Base-by-base conservation (phyloP, 2,888 invertebrate genomes). In the Blera fallax region DNA sequence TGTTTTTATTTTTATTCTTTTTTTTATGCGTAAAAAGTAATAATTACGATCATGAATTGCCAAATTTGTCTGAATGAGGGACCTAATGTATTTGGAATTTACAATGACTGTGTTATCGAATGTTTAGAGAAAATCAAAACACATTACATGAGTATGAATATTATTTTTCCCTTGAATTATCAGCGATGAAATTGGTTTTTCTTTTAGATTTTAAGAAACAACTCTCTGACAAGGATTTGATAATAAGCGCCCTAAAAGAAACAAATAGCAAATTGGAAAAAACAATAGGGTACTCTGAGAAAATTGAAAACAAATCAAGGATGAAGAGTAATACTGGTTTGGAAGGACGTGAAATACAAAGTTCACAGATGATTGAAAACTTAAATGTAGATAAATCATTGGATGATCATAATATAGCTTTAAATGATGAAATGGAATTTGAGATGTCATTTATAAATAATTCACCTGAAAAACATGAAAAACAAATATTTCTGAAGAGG, bases 361-460 rank as follows among this genome's bases (percentile, higher is more conserved):
- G 32, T 64, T 84, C 4, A 80, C 88, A 50, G 83, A 64, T 72
- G 1, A 37, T 50, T 6, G 58, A 64, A 7, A 56, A 27, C 10
- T 5, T 14, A 0, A 32, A 43, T 37, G 29, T 48, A n/a, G 64
- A 87, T 29, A 85, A 74, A 7, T 88, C 74, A 74, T 72, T 70
- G 3, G 85, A 89, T 0, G 89, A 91, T 78, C 88, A 91, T 56
- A 91, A 92, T 77, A 89, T 90, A 58, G 92, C 91, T 0, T 29
- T 92, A 2, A 89, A 89, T 73, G 88, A 88, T 48, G 89, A 90
- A 18, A 82, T 87, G 24, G 69, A 88, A 43, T 88, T 89, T 69
- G 89, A 89, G 5, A 74, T 87, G 0, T 88, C 88, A 21, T 84
- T 85, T 73, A 87, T 87, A 14, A 67, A 43, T 3, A 87, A 82